phyloP scores from a whole-genome alignment of 2,113 vertebrate genomes.

The Saimiri boliviensis region DNA sequence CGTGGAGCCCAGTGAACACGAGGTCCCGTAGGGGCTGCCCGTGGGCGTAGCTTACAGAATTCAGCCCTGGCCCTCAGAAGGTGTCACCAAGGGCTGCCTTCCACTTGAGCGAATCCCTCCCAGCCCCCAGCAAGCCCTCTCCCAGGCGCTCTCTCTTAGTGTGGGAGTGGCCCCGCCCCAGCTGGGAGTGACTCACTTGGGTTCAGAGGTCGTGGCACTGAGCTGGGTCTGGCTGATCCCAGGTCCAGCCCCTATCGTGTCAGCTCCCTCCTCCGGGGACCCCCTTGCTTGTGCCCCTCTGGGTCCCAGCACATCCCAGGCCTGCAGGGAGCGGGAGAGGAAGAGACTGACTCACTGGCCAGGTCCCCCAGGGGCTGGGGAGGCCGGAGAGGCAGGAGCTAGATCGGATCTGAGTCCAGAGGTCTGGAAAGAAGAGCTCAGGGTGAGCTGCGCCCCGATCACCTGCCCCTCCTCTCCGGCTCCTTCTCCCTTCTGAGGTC shows the following conservation, averaged over 20 bases:
- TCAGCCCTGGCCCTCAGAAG: background rate
- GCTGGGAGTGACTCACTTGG: conserved; percentile 42
- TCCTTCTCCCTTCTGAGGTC: too few species aligned
- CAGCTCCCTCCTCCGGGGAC: background rate
- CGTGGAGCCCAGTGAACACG: background rate
- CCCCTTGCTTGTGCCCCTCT: background rate
- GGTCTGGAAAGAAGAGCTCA: background rate
- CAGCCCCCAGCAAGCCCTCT: background rate
- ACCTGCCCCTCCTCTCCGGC: too few species aligned
- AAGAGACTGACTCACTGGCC: background rate
- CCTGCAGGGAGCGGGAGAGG: background rate
- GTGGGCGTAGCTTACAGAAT: background rate
- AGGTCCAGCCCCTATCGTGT: background rate
- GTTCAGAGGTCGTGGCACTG: conserved; percentile 44
- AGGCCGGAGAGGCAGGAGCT: background rate
- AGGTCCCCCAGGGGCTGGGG: background rate
- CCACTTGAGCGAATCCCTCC: background rate
- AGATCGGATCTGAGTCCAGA: background rate
- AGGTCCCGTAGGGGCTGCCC: background rate
- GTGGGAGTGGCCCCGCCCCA: background rate
- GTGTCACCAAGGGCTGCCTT: background rate
- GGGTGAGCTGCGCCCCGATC: conserved; percentile 23
- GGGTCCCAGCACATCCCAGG: background rate
- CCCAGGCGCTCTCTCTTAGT: background rate
- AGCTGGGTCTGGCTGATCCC: conserved; percentile 41